Evolutionary conservation across 2,888 invertebrate genomes (phyloP).

Genomic region (Oithona nana): DNA sequence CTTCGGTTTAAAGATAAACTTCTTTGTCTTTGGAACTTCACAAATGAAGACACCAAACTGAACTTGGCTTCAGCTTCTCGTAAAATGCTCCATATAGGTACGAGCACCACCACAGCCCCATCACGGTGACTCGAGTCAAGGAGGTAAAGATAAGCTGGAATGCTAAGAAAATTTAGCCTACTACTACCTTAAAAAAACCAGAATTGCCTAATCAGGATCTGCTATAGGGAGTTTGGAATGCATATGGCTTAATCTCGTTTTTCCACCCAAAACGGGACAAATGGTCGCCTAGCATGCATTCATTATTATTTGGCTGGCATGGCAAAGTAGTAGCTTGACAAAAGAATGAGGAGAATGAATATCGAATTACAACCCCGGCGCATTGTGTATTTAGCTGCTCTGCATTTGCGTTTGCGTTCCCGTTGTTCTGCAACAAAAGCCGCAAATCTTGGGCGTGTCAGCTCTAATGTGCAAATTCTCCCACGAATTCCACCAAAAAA

Average conservation of each 20-base stretch:
- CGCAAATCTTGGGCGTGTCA: too few species aligned
- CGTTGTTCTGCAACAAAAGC: too few species aligned
- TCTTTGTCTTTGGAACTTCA: not conserved
- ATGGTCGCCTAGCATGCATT: too few species aligned
- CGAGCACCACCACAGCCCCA: too few species aligned
- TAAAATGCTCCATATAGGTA: not conserved
- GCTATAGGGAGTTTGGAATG: not conserved
- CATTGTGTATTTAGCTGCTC: too few species aligned
- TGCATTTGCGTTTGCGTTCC: too few species aligned
- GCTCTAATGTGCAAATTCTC: too few species aligned
- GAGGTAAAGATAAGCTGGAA: not conserved
- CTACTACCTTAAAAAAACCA: not conserved
- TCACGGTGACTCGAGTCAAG: too few species aligned
- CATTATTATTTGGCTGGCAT: too few species aligned
- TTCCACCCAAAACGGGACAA: not conserved
- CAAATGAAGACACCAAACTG: not conserved
- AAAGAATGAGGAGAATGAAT: not conserved
- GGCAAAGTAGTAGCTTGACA: too few species aligned
- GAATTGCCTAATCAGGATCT: not conserved
- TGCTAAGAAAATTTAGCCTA: too few species aligned
- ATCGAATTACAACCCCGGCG: not conserved
- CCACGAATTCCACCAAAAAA: too few species aligned
- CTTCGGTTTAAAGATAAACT: not conserved
- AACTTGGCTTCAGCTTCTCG: not conserved
- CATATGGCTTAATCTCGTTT: not conserved